Percentiles rank a stretch among this genome's conserved stretches.
phyloP scores from a whole-genome alignment of 2,888 invertebrate genomes.

The Diloba caeruleocephala region DNA sequence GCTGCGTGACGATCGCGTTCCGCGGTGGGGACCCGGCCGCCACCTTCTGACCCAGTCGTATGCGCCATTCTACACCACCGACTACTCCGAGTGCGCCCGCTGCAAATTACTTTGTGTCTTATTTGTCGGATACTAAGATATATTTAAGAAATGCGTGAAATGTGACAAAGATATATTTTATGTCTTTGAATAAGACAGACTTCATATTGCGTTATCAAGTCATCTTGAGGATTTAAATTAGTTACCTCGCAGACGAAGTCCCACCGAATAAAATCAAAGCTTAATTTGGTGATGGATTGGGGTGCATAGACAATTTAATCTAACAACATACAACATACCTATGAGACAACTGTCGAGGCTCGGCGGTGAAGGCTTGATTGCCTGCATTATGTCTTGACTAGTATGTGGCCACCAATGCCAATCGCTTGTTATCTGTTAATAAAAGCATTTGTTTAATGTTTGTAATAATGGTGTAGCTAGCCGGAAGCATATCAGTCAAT shows the following conservation, averaged over 20 bases:
- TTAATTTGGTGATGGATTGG: no score
- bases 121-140: not conserved
- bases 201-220: no score
- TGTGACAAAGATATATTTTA: no score
- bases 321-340: constrained; percentile 61
- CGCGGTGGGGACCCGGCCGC: constrained; percentile 75
- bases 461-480: no score
- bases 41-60: constrained; percentile 80
- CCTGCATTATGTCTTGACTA: constrained; percentile 80
- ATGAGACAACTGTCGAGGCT: constrained; percentile 80
- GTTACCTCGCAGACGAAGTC: no score
- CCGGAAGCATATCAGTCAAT: no score
- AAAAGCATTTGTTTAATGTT: not conserved
- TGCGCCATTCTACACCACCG: constrained; percentile 84
- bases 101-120: constrained; percentile 42
- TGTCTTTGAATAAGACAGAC: no score
- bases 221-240: no score
- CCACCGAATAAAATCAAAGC: no score
- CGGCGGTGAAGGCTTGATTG: constrained; percentile 77
- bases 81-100: constrained; percentile 84
- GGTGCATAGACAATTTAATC: no score
- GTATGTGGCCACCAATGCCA: constrained; percentile 87
- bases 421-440: constrained; percentile 76
- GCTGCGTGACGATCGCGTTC: constrained; percentile 78
- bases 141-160: no score